Conservation (phyloP, 2,888 invertebrate genomes). For the Caenorhabditis sp. region DNA sequence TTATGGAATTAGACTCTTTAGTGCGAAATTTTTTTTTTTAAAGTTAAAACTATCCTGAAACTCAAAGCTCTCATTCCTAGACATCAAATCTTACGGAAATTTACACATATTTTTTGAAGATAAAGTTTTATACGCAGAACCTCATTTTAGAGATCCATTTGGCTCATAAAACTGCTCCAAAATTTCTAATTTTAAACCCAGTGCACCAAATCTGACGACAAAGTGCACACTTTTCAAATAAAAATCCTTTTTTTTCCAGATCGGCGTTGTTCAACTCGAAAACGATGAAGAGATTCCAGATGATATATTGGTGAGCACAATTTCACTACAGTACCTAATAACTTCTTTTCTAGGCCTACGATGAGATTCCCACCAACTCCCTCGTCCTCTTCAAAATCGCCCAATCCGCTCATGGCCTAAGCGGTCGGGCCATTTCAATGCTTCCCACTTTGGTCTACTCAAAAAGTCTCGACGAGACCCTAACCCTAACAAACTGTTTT, state of each 20-base stretch:
- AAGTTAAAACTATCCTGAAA: no score
- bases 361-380: neutral
- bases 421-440: conserved; percentile 86
- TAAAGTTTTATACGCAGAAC: no score
- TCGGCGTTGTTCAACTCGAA: neutral
- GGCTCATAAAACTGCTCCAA: no score
- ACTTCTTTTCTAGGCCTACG: neutral
- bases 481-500: conserved; percentile 7
- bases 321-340: neutral
- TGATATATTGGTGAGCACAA: neutral
- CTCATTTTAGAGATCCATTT: no score
- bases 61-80: no score
- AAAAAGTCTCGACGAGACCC: conserved; percentile 5
- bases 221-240: neutral
- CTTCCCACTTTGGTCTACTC: conserved; percentile 82
- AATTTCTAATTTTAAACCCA: no score
- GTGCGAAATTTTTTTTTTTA: no score
- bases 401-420: conserved; percentile 76
- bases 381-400: conserved; percentile 72
- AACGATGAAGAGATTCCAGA: neutral
- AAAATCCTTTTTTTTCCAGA: neutral
- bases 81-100: no score
- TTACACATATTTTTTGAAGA: no score
- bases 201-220: no score
- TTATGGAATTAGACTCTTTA: no score